Evolutionary conservation across 2,888 invertebrate genomes (phyloP).

Genomic region (Chrysolina americana): DNA sequence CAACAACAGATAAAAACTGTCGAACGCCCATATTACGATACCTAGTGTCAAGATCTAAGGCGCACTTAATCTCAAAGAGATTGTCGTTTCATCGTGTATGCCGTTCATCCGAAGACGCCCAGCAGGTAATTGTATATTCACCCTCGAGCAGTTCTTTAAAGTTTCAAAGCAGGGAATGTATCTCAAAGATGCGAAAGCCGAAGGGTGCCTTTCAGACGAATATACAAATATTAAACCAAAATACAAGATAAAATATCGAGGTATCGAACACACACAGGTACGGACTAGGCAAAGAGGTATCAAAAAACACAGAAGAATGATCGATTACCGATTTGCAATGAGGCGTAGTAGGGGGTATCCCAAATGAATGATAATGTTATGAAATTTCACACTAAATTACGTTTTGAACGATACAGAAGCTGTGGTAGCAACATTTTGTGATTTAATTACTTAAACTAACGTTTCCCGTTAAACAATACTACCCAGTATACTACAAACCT

Average conservation of each 20-base stretch:
- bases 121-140: conserved; percentile 26
- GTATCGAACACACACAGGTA: neutral
- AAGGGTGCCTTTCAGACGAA: conserved; percentile 4
- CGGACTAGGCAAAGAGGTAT: neutral
- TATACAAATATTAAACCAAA: conserved; percentile 21
- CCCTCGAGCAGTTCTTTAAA: conserved; percentile 28
- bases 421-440: no score
- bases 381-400: no score
- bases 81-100: conserved; percentile 10
- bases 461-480: no score
- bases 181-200: conserved; percentile 21
- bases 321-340: no score
- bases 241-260: conserved; percentile 14
- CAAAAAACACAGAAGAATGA: no score
- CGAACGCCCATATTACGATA: conserved; percentile 3
- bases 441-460: no score
- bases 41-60: conserved; percentile 14
- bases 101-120: conserved; percentile 7
- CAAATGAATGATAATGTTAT: no score
- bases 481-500: no score
- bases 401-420: no score
- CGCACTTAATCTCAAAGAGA: conserved; percentile 10
- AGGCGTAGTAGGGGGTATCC: no score
- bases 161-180: conserved; percentile 29
- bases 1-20: neutral